Evolutionary conservation across 2,888 invertebrate genomes (phyloP).

Genomic region (Rhingia rostrata): DNA sequence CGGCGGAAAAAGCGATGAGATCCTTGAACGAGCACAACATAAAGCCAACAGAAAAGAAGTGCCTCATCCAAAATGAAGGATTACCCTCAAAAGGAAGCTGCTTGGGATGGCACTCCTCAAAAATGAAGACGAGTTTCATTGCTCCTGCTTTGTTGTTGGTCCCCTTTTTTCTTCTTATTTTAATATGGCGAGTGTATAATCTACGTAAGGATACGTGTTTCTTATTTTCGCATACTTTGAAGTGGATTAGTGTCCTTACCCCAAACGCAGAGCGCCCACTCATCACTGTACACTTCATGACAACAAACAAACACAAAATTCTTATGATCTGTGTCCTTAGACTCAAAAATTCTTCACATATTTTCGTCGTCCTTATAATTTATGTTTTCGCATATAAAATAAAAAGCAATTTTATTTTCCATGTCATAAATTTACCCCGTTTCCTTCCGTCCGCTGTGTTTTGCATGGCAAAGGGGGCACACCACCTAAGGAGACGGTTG

Average conservation of each 20-base stretch:
- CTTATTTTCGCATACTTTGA: not conserved
- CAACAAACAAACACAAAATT: slow-evolving; percentile 42
- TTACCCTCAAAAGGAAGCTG: slow-evolving; percentile 44
- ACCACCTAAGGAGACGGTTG: not conserved
- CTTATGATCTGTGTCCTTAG: slow-evolving; percentile 56
- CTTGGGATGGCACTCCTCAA: not conserved
- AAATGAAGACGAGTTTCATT: slow-evolving; percentile 38
- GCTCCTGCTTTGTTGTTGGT: slow-evolving; percentile 12
- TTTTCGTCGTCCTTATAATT: slow-evolving; percentile 69
- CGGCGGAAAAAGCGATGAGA: slow-evolving; percentile 58
- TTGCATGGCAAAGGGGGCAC: not conserved
- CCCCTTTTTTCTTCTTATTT: not conserved
- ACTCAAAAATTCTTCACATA: slow-evolving; percentile 58
- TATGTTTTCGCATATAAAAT: slow-evolving; percentile 69
- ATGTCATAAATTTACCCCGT: slow-evolving; percentile 68
- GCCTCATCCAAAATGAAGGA: slow-evolving; percentile 35
- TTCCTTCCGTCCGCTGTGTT: slow-evolving; percentile 50
- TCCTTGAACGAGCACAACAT: slow-evolving; percentile 52
- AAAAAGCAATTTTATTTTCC: slow-evolving; percentile 73
- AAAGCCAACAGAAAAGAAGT: slow-evolving; percentile 26
- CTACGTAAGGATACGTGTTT: slow-evolving; percentile 32
- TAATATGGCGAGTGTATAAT: slow-evolving; percentile 44
- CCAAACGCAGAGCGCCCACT: not conserved
- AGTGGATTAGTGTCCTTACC: slow-evolving; percentile 49
- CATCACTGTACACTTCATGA: slow-evolving; percentile 22